phyloP scores from a whole-genome alignment of 1,140 invertebrate species.

The Tribolium castaneum region DNA sequence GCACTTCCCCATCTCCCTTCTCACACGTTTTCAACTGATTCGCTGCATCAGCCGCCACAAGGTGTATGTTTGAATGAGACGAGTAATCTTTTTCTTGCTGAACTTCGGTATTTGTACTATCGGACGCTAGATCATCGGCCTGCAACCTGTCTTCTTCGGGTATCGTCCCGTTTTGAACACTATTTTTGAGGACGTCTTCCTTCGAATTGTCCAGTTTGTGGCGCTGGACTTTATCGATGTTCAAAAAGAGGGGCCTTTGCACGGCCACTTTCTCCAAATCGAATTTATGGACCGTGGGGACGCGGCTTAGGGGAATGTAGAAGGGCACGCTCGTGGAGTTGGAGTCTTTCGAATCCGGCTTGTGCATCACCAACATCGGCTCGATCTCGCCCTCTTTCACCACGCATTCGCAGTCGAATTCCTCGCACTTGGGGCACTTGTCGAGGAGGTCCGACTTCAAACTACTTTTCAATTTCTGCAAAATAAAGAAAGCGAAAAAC shows the following conservation, averaged over 20 bases:
- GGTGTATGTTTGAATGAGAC: neutral
- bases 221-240: neutral
- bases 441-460: conserved; percentile 58
- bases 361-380: conserved; percentile 56
- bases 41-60: neutral
- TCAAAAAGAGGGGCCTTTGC: neutral
- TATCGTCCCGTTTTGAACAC: conserved; percentile 16
- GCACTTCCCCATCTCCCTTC: neutral
- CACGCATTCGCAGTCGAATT: conserved; percentile 57
- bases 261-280: conserved; percentile 4
- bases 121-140: neutral
- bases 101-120: conserved; percentile 22
- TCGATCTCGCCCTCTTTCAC: conserved; percentile 47
- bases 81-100: neutral
- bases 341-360: conserved; percentile 43
- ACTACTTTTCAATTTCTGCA: conserved; percentile 59
- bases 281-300: conserved; percentile 6
- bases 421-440: conserved; percentile 56
- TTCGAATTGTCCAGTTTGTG: conserved; percentile 14
- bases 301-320: conserved; percentile 17
- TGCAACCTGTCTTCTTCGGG: conserved; percentile 4
- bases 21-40: neutral
- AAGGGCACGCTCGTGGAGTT: neutral
- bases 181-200: neutral
- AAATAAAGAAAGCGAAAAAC: too few species aligned